Evolutionary conservation across 2,113 vertebrate species (phyloP).

Genomic region (Malurus alboscapulatus): DNA sequence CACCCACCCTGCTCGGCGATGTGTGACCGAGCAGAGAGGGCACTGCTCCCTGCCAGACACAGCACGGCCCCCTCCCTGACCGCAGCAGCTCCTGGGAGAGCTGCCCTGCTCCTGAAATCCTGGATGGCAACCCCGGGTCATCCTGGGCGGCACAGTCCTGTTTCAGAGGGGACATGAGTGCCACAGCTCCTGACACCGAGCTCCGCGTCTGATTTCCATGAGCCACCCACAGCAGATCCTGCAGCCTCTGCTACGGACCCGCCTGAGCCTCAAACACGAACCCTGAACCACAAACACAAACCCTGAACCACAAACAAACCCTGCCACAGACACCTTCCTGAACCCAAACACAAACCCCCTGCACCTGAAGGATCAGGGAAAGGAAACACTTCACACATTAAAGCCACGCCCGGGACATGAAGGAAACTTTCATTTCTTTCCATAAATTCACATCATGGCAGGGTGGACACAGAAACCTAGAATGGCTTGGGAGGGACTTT

Average conservation of each 20-base stretch:
- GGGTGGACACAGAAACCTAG: background rate
- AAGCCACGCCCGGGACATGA: background rate
- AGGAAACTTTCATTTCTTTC: background rate
- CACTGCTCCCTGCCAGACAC: background rate
- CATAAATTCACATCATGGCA: background rate
- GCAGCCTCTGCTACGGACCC: background rate
- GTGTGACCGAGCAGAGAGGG: background rate
- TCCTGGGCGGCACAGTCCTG: rapidly evolving
- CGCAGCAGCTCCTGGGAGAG: background rate
- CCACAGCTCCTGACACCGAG: rapidly evolving
- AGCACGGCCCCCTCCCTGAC: background rate
- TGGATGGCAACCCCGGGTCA: rapidly evolving
- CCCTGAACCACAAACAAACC: too few species aligned
- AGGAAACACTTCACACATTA: background rate
- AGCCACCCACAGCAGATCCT: background rate
- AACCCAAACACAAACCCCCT: background rate
- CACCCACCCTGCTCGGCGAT: rapidly evolving
- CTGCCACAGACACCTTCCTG: background rate
- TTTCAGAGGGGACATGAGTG: rapidly evolving
- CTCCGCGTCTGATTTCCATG: background rate
- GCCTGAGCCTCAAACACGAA: too few species aligned
- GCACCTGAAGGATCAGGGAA: background rate
- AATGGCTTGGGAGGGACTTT: background rate
- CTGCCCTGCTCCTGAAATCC: rapidly evolving
- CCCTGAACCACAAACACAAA: too few species aligned